Evolutionary conservation across 1,140 invertebrate species (phyloP), one percentile per base, ranked within the genome.

Genomic region (Stenopsyche tienmushanensis): DNA sequence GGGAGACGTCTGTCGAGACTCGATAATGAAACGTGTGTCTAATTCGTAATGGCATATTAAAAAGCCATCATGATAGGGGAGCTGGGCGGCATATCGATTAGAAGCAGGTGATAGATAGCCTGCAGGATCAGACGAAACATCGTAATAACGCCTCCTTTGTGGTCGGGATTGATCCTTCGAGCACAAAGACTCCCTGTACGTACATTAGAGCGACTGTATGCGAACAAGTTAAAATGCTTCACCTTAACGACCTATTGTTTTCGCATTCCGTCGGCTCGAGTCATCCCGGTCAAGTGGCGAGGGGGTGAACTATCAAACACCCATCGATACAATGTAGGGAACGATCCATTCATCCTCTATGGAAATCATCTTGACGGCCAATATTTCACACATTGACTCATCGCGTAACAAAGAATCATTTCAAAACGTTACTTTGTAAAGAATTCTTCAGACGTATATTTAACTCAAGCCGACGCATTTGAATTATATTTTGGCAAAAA

Each of bases 71-170:
- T 42, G n/a, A 15, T 42, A 13, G 18, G 41, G 41, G 41, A 42
- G 41, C 59, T 18, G 9, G 24, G 20, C 49, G 49, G 62, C 15
- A 24, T 42, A 49, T 49, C 62, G 66, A 68, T 64, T 64, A 68
- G 62, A 62, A 50, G 45, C 29, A 53, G 66, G 60, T 67, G 66
- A 67, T 67, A 57, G 66, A 67, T 67, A 53, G 62, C 57, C 62
- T 45, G 47, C 62, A 26, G 50, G 55, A 58, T 26, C 42, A 42
- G 42, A 21, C 53, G 39, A 64, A 68, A 65, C 55, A 65, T 68
- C 54, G 55, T 68, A 64, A 68, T 68, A 65, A 64, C 23, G 21
- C 50, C 7, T 2, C 50, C 23, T 25, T 53, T 53, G 50, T 53
- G 50, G 17, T 23, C 2, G 25, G 23, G n/a, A 50, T 50, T 13